Evolutionary conservation across 2,113 vertebrate species (phyloP).

Genomic region (Carollia perspicillata): DNA sequence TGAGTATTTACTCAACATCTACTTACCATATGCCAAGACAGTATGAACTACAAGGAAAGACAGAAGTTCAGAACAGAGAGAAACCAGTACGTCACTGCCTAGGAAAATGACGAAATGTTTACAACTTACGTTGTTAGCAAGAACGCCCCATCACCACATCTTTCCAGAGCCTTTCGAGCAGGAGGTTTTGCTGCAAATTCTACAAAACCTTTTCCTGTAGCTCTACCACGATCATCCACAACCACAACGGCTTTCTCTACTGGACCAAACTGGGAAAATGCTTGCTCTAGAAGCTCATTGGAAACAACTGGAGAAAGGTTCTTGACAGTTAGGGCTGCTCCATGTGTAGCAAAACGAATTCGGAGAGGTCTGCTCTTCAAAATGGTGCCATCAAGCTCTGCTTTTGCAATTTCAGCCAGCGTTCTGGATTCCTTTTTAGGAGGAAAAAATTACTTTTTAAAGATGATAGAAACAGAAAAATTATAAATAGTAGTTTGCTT

Average conservation of each 20-base stretch:
- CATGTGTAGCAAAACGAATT: conserved; percentile 94
- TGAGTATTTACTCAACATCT: conserved; percentile 8
- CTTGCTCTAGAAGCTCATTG: conserved; percentile 97
- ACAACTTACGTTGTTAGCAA: conserved; percentile 94
- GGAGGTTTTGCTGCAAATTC: conserved; percentile 95
- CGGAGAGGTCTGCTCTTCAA: conserved; percentile 93
- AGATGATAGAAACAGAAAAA: conserved; percentile 6
- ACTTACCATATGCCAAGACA: conserved; percentile 30
- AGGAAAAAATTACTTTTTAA: conserved; percentile 71
- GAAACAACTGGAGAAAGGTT: conserved; percentile 95
- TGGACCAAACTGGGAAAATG: conserved; percentile 94
- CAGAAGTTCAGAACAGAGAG: not conserved
- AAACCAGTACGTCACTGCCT: not conserved
- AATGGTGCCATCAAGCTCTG: conserved; percentile 93
- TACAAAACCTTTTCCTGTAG: conserved; percentile 94
- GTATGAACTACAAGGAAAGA: conserved; percentile 45
- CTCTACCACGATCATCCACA: conserved; percentile 94
- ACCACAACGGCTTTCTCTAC: conserved; percentile 95
- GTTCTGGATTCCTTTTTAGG: conserved; percentile 93
- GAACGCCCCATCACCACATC: conserved; percentile 94
- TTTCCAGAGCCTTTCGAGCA: conserved; percentile 95
- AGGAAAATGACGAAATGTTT: conserved; percentile 1
- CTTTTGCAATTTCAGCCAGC: conserved; percentile 97
- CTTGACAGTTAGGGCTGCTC: conserved; percentile 92
- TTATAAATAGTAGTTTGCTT: conserved; percentile 12